A percentile compares a stretch with the other conserved stretches of the same genome.
Conservation (phyloP, 2,113 vertebrate species). For the Sebastes schlegelii region DNA sequence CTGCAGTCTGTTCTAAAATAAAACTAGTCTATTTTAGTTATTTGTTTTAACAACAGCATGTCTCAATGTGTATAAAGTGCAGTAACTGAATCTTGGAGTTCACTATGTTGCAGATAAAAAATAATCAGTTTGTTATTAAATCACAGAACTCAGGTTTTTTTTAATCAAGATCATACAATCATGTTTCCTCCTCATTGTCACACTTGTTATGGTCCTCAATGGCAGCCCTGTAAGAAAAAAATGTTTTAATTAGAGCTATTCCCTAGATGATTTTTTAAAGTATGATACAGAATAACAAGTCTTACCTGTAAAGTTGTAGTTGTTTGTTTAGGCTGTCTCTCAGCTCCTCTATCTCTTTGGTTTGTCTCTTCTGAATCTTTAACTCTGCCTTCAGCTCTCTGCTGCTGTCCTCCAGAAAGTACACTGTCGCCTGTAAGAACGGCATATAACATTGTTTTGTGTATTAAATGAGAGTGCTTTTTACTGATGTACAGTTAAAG, state of each 20-base stretch:
- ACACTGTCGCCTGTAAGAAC: constrained; percentile 85
- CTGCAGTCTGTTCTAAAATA: constrained; percentile 7
- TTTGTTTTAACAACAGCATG: neutral
- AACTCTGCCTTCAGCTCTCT: constrained; percentile 89
- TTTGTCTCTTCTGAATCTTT: constrained; percentile 90
- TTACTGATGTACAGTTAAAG: neutral
- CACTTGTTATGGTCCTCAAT: constrained; percentile 36
- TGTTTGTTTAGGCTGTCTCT: constrained; percentile 86
- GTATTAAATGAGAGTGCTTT: neutral
- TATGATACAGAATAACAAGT: neutral
- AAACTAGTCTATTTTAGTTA: neutral
- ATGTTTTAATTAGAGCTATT: neutral
- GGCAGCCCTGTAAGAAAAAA: constrained; percentile 59
- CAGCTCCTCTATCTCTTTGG: constrained; percentile 88
- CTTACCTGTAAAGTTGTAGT: constrained; percentile 90
- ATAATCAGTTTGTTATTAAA: neutral
- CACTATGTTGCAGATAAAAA: constrained; percentile 9
- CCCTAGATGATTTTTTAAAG: neutral
- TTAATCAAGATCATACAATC: neutral
- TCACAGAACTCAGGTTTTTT: neutral
- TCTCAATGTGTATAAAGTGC: constrained; percentile 56
- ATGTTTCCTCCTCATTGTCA: constrained; percentile 47
- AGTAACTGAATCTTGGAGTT: constrained; percentile 19
- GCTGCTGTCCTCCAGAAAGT: constrained; percentile 89
- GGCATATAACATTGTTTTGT: neutral